Conservation (phyloP, 2,888 invertebrate species). For the Lycia hirtaria region DNA sequence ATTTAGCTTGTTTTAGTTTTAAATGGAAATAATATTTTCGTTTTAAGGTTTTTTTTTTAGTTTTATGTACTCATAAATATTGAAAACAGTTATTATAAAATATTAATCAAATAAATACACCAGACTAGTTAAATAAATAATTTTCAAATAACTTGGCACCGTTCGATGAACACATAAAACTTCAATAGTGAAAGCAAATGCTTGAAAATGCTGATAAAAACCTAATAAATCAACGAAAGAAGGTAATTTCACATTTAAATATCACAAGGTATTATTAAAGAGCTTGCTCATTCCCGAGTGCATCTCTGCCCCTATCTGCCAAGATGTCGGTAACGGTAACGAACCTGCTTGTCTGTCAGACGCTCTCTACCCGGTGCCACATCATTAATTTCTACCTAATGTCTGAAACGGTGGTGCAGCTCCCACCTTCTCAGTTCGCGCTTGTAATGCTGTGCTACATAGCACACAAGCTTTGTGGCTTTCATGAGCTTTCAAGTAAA, state of each 20-base stretch:
- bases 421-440: conserved; percentile 63
- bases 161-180: too few relatives aligned
- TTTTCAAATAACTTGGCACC: too few relatives aligned
- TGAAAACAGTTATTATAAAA: too few relatives aligned
- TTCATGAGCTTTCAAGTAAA: conserved; percentile 2
- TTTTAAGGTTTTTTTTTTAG: too few relatives aligned
- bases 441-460: conserved; percentile 16
- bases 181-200: too few relatives aligned
- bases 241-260: not conserved
- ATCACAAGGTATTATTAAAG: not conserved
- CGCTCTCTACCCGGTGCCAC: conserved; percentile 64
- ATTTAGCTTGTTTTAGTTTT: too few relatives aligned
- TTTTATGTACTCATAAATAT: too few relatives aligned
- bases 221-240: not conserved
- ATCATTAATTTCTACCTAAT: conserved; percentile 78
- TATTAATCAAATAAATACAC: too few relatives aligned
- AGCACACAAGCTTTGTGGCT: conserved; percentile 1
- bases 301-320: conserved; percentile 17
- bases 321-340: conserved; percentile 64
- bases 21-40: too few relatives aligned
- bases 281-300: not conserved
- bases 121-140: too few relatives aligned
- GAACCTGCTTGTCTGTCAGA: conserved; percentile 69
- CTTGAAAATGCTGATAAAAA: too few relatives aligned
- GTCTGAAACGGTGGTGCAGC: conserved; percentile 64